These are phyloP conservation scores for Cataglyphis cursor DNA, from an alignment of 2,888 invertebrate species.

Conservation along the genomic window DNA sequence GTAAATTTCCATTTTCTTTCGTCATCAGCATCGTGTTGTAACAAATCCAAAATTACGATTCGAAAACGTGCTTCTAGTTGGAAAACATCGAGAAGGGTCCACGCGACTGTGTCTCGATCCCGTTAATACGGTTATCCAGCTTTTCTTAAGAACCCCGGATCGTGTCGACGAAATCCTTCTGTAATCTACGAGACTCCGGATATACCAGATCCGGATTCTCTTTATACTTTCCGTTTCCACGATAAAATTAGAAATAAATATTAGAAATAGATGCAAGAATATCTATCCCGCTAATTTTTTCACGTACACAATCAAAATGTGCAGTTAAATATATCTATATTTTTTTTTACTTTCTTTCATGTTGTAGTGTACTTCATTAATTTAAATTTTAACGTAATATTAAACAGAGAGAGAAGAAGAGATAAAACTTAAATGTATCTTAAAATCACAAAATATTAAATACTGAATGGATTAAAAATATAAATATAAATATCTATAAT, in stretches of 20 bases:
- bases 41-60: constrained; percentile 52
- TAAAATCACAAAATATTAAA: background rate
- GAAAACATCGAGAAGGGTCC: background rate
- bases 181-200: background rate
- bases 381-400: background rate
- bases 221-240: background rate
- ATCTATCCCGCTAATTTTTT: background rate
- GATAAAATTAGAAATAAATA: background rate
- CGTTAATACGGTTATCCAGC: constrained; percentile 35
- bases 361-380: background rate
- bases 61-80: constrained; percentile 6
- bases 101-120: background rate
- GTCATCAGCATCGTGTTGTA: constrained; percentile 9
- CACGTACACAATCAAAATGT: too few species aligned
- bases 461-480: background rate
- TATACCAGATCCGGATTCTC: background rate
- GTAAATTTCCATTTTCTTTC: background rate
- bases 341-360: background rate
- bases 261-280: background rate
- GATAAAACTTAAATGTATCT: background rate
- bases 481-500: background rate
- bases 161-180: constrained; percentile 8
- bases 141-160: constrained; percentile 5
- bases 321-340: background rate
- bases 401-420: too few species aligned